Percentiles rank a stretch among this genome's conserved stretches.
phyloP scores from a whole-genome alignment of 92 coral and sea anemone species.

The Siderastrea siderea region DNA sequence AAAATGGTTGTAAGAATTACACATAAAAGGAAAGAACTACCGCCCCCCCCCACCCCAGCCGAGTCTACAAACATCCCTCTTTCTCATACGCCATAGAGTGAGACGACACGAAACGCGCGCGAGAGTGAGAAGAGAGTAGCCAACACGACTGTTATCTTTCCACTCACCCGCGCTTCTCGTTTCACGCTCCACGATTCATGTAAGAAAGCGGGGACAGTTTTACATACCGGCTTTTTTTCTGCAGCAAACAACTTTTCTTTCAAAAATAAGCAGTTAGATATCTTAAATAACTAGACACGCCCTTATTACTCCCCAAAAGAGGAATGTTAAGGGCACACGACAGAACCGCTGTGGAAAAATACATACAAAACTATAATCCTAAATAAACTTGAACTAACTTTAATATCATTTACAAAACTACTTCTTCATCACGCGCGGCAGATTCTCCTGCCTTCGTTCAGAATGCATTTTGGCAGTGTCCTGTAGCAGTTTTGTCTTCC shows the following conservation, averaged over 20 bases:
- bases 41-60: background rate
- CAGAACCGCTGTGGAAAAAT: slow-evolving; percentile 31
- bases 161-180: background rate
- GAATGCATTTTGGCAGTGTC: slow-evolving; percentile 87
- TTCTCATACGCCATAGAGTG: background rate
- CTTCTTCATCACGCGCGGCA: slow-evolving; percentile 76
- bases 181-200: background rate
- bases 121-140: background rate
- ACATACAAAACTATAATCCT: slow-evolving; percentile 27
- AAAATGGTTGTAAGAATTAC: background rate
- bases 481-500: slow-evolving; percentile 75
- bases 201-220: background rate
- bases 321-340: background rate
- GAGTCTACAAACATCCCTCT: too few relatives aligned
- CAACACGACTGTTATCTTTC: background rate
- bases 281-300: slow-evolving; percentile 3
- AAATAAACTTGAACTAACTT: background rate
- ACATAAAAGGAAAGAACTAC: background rate
- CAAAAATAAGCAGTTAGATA: slow-evolving; percentile 12
- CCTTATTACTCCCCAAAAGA: background rate
- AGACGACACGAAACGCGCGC: background rate
- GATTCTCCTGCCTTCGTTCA: slow-evolving; percentile 76
- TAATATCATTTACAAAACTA: slow-evolving; percentile 34
- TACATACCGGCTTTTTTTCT: background rate
- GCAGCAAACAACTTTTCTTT: background rate